Percentiles rank a stretch among this genome's conserved stretches.
Conservation (phyloP, 2,113 vertebrate genomes). For the Callocephalon fimbriatum region DNA sequence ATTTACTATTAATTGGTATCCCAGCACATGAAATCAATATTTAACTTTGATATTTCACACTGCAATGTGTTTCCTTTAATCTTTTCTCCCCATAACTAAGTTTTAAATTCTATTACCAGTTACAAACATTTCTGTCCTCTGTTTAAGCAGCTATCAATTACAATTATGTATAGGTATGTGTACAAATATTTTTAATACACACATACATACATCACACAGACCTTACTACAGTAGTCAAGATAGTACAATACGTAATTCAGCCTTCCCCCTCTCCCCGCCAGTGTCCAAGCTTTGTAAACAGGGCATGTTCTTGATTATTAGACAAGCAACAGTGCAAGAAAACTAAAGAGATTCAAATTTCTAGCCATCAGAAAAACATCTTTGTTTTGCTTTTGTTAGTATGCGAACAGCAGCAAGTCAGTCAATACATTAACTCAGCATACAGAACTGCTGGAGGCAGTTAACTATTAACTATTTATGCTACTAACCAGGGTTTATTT, state of each 20-base stretch:
- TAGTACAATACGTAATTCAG: neutral
- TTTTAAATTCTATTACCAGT: neutral
- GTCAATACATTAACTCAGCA: neutral
- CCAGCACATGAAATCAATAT: neutral
- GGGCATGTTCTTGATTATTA: neutral
- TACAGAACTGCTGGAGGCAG: neutral
- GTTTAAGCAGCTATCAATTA: neutral
- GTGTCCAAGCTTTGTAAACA: neutral
- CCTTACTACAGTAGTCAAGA: neutral
- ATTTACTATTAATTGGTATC: neutral
- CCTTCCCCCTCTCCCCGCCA: neutral
- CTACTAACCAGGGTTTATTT: neutral
- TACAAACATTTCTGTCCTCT: neutral
- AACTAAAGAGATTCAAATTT: neutral
- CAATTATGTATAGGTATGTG: rapidly evolving
- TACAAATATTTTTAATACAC: neutral
- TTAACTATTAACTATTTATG: neutral
- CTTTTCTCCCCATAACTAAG: neutral
- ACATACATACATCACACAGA: neutral
- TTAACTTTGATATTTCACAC: neutral
- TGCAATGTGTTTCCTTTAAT: neutral
- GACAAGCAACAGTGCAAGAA: neutral
- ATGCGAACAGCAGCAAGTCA: neutral
- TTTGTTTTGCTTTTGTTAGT: neutral
- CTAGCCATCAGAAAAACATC: neutral